Conservation (phyloP, 2,113 vertebrate genomes). For the Sciurus niger region DNA sequence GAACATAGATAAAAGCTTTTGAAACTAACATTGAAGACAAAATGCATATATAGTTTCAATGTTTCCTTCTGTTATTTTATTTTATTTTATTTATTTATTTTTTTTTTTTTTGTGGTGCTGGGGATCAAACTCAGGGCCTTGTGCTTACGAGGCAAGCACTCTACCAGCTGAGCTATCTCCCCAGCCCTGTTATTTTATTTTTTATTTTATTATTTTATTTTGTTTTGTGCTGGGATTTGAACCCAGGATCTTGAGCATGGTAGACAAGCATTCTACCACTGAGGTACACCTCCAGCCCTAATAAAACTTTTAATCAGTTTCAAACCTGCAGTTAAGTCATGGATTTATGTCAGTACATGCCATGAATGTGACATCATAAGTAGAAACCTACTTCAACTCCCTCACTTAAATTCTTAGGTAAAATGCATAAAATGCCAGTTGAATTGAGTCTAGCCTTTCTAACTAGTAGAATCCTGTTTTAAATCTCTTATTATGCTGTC, state of each 20-base stretch:
- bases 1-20: background rate
- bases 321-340: slow-evolving; percentile 65
- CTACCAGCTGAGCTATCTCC: too few species aligned
- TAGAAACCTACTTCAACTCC: slow-evolving; percentile 60
- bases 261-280: too few species aligned
- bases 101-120: too few species aligned
- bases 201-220: background rate
- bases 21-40: slow-evolving; percentile 38
- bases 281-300: too few species aligned
- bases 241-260: too few species aligned
- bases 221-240: too few species aligned
- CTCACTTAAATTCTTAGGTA: slow-evolving; percentile 71
- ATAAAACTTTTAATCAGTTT: slow-evolving; percentile 65
- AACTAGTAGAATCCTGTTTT: slow-evolving; percentile 66
- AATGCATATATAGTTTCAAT: background rate
- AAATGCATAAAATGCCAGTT: slow-evolving; percentile 69
- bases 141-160: too few species aligned
- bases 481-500: slow-evolving; percentile 37
- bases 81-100: background rate
- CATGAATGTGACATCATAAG: slow-evolving; percentile 75
- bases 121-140: too few species aligned
- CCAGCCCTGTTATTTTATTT: slow-evolving; percentile 31
- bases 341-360: slow-evolving; percentile 73
- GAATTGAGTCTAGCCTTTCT: slow-evolving; percentile 62
- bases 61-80: slow-evolving; percentile 42